phyloP scores from a whole-genome alignment of 2,888 invertebrate species.

The Scelioninae gen. 1 region DNA sequence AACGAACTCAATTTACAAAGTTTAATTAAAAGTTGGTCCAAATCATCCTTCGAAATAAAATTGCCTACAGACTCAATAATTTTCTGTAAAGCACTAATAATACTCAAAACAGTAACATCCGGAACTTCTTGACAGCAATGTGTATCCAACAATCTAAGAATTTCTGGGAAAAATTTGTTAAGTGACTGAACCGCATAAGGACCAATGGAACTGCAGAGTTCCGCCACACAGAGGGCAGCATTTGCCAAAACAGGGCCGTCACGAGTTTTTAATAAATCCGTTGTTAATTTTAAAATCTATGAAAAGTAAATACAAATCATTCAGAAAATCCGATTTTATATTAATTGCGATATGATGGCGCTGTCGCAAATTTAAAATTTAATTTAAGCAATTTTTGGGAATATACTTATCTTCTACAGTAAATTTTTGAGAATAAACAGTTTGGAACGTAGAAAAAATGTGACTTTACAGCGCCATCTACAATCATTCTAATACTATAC shows the following conservation, averaged over 20 bases:
- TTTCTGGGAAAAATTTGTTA: constrained; percentile 91
- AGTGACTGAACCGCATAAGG: constrained; percentile 90
- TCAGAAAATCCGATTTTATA: too few relatives aligned
- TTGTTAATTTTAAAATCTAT: constrained; percentile 88
- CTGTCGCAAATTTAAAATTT: too few relatives aligned
- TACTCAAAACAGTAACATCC: constrained; percentile 88
- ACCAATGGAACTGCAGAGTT: constrained; percentile 90
- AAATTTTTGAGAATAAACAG: too few relatives aligned
- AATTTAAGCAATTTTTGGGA: too few relatives aligned
- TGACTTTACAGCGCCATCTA: too few relatives aligned
- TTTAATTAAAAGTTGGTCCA: constrained; percentile 89
- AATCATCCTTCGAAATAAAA: constrained; percentile 95
- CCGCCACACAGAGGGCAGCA: constrained; percentile 90
- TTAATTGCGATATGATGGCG: too few relatives aligned
- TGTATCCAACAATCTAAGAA: constrained; percentile 88
- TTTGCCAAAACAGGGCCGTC: constrained; percentile 89
- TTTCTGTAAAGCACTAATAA: constrained; percentile 91
- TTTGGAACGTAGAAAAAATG: neutral
- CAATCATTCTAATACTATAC: too few relatives aligned
- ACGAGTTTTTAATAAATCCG: constrained; percentile 86
- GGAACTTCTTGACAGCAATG: constrained; percentile 87
- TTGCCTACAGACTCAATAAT: constrained; percentile 92
- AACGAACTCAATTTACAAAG: constrained; percentile 86
- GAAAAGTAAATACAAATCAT: constrained; percentile 4
- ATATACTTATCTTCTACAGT: too few relatives aligned